These are phyloP conservation scores for Gymnodraco acuticeps DNA, from an alignment of 2,797 vertebrate species.

Conservation along the genomic window DNA sequence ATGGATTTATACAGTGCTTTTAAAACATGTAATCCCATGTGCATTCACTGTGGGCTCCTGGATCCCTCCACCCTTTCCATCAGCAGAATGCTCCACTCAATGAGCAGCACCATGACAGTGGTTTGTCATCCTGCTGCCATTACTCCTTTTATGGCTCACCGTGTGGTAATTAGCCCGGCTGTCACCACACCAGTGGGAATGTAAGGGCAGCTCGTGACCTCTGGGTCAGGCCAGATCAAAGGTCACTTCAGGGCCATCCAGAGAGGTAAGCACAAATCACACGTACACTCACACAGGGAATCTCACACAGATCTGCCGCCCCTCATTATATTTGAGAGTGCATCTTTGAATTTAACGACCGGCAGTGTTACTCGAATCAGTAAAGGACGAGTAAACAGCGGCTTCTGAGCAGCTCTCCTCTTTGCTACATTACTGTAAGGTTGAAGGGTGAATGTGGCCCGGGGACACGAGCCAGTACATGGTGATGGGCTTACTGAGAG, in stretches of 20 bases:
- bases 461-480: conserved; percentile 54
- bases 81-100: conserved; percentile 55
- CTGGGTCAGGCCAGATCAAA: conserved; percentile 71
- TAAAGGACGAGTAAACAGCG: conserved; percentile 71
- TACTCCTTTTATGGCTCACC: conserved; percentile 74
- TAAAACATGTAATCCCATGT: neutral
- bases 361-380: conserved; percentile 70
- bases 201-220: conserved; percentile 71
- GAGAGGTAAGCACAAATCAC: conserved; percentile 52
- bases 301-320: conserved; percentile 26
- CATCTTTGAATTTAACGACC: conserved; percentile 56
- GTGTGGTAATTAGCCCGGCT: conserved; percentile 78
- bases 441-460: conserved; percentile 76
- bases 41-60: neutral
- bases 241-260: conserved; percentile 69
- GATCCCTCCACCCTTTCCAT: conserved; percentile 1
- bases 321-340: conserved; percentile 55
- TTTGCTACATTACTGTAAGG: conserved; percentile 72
- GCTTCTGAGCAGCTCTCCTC: conserved; percentile 52
- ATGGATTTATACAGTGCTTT: too few relatives aligned
- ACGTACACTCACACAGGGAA: conserved; percentile 6
- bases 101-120: conserved; percentile 52
- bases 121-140: conserved; percentile 74
- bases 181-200: conserved; percentile 75
- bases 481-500: conserved; percentile 67